Percentiles rank a stretch among this genome's conserved stretches.
These are phyloP conservation scores for Sylvicola cinctus DNA, from an alignment of 2,888 invertebrate species.

Conservation along the genomic window DNA sequence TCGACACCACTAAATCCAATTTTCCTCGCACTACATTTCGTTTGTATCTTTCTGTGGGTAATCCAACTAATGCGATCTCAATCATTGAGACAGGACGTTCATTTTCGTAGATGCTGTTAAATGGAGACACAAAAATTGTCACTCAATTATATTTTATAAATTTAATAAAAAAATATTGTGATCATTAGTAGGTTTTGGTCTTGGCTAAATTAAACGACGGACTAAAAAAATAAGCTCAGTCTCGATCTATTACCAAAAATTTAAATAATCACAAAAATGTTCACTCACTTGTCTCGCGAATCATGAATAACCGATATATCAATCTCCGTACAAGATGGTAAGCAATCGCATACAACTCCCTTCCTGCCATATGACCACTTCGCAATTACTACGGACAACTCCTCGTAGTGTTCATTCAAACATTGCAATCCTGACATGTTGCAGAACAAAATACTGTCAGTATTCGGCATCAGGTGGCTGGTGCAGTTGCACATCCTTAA, in stretches of 20 bases:
- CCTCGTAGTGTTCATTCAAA: slow-evolving; percentile 34
- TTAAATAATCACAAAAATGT: not conserved
- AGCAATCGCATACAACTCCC: slow-evolving; percentile 43
- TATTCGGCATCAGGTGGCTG: slow-evolving; percentile 45
- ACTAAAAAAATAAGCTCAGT: too few relatives aligned
- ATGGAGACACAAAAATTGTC: not conserved
- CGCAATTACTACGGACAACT: slow-evolving; percentile 42
- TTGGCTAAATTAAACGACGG: too few relatives aligned
- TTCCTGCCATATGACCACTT: slow-evolving; percentile 36
- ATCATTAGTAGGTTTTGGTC: not conserved
- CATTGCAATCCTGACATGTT: slow-evolving; percentile 43
- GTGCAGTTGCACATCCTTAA: slow-evolving; percentile 39
- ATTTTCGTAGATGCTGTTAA: slow-evolving; percentile 14
- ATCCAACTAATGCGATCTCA: slow-evolving; percentile 36
- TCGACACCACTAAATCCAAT: slow-evolving; percentile 49
- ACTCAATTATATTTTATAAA: not conserved
- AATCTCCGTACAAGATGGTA: slow-evolving; percentile 50
- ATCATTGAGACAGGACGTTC: slow-evolving; percentile 25
- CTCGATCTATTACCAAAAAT: too few relatives aligned
- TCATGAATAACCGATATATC: slow-evolving; percentile 40
- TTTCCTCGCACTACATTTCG: slow-evolving; percentile 51
- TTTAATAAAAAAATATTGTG: not conserved
- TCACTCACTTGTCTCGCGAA: slow-evolving; percentile 16
- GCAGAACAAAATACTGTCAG: slow-evolving; percentile 33
- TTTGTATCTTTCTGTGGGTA: slow-evolving; percentile 49